These are phyloP conservation scores for Leptosomus discolor DNA, from an alignment of 2,113 vertebrate genomes.

Conservation along the genomic window DNA sequence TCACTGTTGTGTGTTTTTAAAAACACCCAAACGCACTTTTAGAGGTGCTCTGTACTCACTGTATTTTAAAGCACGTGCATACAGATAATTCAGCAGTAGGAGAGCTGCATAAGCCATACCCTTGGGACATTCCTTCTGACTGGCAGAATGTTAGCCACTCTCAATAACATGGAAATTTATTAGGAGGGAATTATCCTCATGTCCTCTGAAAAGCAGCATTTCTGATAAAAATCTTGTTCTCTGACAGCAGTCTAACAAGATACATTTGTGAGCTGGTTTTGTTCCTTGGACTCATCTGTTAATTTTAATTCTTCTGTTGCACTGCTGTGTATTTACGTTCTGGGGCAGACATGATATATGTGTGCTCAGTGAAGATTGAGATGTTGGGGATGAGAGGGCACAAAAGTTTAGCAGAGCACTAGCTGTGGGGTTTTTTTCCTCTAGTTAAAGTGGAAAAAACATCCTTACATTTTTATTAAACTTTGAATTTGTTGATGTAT, in stretches of 20 bases:
- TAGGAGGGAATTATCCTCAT: conserved; percentile 70
- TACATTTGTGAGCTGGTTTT: conserved; percentile 64
- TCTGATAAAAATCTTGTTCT: conserved; percentile 74
- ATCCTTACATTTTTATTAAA: neutral
- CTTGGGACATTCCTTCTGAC: conserved; percentile 47
- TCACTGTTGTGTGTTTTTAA: neutral
- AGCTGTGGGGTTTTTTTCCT: neutral
- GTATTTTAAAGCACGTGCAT: neutral
- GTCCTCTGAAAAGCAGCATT: conserved; percentile 70
- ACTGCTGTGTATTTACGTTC: neutral
- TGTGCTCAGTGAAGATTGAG: neutral
- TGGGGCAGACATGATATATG: conserved; percentile 36
- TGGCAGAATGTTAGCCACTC: conserved; percentile 34
- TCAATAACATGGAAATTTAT: conserved; percentile 71
- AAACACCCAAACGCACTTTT: neutral
- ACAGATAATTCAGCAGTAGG: conserved; percentile 10
- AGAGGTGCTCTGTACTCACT: neutral
- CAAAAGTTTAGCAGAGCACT: neutral
- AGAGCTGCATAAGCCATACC: neutral
- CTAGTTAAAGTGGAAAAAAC: neutral
- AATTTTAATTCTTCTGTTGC: conserved; percentile 30
- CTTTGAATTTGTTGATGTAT: neutral
- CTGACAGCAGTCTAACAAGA: conserved; percentile 68
- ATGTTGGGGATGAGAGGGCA: neutral
- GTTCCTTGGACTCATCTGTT: conserved; percentile 19